Evolutionary conservation across 2,888 invertebrate species (phyloP).

Genomic region (Oxyscelio sp.): DNA sequence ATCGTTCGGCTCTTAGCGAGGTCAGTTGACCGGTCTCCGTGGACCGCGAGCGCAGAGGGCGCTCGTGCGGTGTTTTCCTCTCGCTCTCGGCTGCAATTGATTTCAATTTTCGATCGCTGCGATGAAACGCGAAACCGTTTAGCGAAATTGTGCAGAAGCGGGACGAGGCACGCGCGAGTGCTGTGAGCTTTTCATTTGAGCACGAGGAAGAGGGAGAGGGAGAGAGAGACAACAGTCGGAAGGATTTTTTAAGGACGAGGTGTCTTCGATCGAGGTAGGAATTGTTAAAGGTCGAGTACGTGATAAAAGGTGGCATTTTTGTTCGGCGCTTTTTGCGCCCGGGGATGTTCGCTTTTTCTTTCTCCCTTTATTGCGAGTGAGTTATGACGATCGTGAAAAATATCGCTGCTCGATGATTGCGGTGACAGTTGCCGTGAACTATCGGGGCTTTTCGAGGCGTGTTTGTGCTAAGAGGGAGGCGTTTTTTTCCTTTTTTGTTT

Average conservation of each 20-base stretch:
- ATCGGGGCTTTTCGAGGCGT: neutral
- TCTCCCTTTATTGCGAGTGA: neutral
- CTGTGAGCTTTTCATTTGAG: neutral
- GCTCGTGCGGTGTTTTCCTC: slow-evolving; percentile 41
- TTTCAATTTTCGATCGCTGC: slow-evolving; percentile 26
- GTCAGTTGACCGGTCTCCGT: slow-evolving; percentile 58
- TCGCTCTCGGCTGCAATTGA: slow-evolving; percentile 19
- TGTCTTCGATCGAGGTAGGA: slow-evolving; percentile 13
- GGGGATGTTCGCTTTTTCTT: neutral
- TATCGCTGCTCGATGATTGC: neutral
- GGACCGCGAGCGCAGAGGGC: slow-evolving; percentile 45
- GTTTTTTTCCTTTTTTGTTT: no score
- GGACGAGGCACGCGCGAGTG: slow-evolving; percentile 2
- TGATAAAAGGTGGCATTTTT: slow-evolving; percentile 8
- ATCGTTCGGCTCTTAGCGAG: slow-evolving; percentile 46
- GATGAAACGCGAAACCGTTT: slow-evolving; percentile 18
- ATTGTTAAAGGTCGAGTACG: slow-evolving; percentile 1
- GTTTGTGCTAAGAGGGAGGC: no score
- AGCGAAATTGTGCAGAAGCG: neutral
- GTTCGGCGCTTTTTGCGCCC: neutral
- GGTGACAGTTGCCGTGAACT: neutral
- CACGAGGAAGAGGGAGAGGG: neutral
- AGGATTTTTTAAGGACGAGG: neutral
- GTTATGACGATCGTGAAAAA: neutral
- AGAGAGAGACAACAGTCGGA: neutral